Evolutionary conservation across 2,113 vertebrate genomes (phyloP).

Genomic region (Lophura nycthemera): DNA sequence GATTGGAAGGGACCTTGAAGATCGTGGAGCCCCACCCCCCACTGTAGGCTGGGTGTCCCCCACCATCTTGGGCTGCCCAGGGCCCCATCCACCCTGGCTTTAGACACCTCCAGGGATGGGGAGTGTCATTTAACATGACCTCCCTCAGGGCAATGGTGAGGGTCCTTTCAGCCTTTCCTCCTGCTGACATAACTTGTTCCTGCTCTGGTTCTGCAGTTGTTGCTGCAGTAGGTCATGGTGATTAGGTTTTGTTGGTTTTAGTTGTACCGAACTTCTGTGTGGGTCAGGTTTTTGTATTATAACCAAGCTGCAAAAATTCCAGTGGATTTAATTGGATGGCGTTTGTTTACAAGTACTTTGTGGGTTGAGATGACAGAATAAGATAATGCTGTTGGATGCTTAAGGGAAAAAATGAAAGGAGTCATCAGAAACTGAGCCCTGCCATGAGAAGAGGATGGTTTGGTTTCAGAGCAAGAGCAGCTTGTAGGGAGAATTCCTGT

Average conservation of each 20-base stretch:
- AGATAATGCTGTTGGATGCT: conserved; percentile 27
- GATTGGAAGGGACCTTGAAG: too few relatives aligned
- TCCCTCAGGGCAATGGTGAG: conserved; percentile 23
- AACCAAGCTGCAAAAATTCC: neutral
- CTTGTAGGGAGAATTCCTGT: neutral
- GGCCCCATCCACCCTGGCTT: too few relatives aligned
- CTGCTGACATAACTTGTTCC: neutral
- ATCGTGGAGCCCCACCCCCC: too few relatives aligned
- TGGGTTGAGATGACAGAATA: neutral
- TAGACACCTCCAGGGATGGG: too few relatives aligned
- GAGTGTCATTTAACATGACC: neutral
- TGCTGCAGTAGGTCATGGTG: neutral
- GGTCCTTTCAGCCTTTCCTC: neutral
- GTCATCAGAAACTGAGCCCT: conserved; percentile 26
- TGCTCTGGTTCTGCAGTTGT: neutral
- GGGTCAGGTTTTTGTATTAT: neutral
- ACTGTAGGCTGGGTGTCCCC: too few relatives aligned
- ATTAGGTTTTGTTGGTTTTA: neutral
- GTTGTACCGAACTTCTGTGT: neutral
- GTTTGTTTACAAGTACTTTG: conserved; percentile 9
- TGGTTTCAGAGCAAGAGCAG: neutral
- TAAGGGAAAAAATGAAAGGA: neutral
- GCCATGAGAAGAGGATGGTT: conserved; percentile 30
- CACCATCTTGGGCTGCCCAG: too few relatives aligned
- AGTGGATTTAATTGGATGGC: neutral